Evolutionary conservation across 2,113 vertebrate genomes (phyloP), one percentile per base, ranked within the genome.

Genomic region (Halichoerus grypus): DNA sequence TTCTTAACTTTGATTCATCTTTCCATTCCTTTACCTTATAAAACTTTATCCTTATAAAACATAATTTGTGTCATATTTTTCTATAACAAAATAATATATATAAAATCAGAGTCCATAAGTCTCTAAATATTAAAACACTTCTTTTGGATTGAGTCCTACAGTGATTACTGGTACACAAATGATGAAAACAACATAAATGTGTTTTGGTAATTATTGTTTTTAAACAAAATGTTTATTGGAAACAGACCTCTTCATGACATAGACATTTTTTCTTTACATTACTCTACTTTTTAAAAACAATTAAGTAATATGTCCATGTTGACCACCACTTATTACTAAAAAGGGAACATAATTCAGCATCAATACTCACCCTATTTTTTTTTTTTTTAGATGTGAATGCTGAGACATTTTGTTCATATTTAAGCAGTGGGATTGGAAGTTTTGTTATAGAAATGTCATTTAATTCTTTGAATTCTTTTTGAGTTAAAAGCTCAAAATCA

Each of bases 381-480:
- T 61, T 46, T 46, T 46, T 81, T 87, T 92, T 42, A 92, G 24
- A 59, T 55, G 28, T 67, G 93, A 96, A 81, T 65, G 57, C 77
- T 85, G 86, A 88, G 92, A 87, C 39, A n/a, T 76, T 83, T 74
- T 91, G 46, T 91, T 96, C 28, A 46, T 94, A 53, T 95, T 91
- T 96, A 84, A 91, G 36, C 39, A 84, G 33, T 55, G 31, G 76
- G 19, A 57, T 90, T 90, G n/a, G 90, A 96, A 95, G 46, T 88
- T 61, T 80, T 92, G 53, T 80, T 90, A 67, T 39, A 86, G 65
- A 95, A 90, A 94, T 76, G 42, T 80, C 80, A 85, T 65, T 94
- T 65, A 91, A 51, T 93, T 83, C 65, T 94, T 94, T 91, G 31
- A 97, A 79, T 95, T 88, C 39, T 88, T 82, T 97, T 93, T 61